A percentile compares a stretch with the other conserved stretches of the same genome.
Evolutionary conservation across 2,113 vertebrate species (phyloP).

Genomic region (Martes martes): DNA sequence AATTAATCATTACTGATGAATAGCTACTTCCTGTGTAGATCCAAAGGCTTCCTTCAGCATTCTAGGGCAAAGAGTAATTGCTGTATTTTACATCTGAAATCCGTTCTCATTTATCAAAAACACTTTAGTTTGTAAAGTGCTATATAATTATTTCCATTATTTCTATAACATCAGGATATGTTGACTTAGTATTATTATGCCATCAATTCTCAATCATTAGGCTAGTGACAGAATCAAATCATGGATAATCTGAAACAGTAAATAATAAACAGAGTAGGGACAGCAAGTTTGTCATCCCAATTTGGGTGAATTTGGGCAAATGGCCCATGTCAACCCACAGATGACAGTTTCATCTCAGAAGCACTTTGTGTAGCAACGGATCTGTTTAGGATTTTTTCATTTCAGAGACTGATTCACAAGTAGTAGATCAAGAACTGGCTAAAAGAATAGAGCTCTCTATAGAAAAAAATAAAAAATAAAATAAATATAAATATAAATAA

Average conservation of each 20-base stretch:
- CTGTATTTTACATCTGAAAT: slow-evolving; percentile 61
- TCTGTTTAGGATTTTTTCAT: not conserved
- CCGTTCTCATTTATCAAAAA: slow-evolving; percentile 61
- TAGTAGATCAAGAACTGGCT: not conserved
- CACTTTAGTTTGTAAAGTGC: slow-evolving; percentile 35
- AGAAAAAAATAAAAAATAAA: not conserved
- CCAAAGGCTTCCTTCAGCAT: slow-evolving; percentile 49
- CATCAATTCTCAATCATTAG: slow-evolving; percentile 46
- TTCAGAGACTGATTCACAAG: not conserved
- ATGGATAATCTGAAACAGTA: not conserved
- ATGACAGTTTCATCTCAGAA: not conserved
- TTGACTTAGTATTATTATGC: slow-evolving; percentile 45
- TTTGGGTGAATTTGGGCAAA: not conserved
- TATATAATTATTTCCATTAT: slow-evolving; percentile 58
- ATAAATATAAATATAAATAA: too few relatives aligned
- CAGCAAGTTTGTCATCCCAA: slow-evolving; percentile 14
- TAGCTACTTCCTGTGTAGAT: slow-evolving; percentile 58
- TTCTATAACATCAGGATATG: slow-evolving; percentile 25
- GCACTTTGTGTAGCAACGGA: not conserved
- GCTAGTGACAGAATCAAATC: not conserved
- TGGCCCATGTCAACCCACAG: not conserved
- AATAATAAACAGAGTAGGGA: not conserved
- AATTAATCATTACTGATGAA: slow-evolving; percentile 61
- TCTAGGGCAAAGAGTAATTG: slow-evolving; percentile 57
- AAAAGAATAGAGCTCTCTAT: not conserved